Conservation (phyloP, 2,888 invertebrate genomes). For the Synergus laeviventris region DNA sequence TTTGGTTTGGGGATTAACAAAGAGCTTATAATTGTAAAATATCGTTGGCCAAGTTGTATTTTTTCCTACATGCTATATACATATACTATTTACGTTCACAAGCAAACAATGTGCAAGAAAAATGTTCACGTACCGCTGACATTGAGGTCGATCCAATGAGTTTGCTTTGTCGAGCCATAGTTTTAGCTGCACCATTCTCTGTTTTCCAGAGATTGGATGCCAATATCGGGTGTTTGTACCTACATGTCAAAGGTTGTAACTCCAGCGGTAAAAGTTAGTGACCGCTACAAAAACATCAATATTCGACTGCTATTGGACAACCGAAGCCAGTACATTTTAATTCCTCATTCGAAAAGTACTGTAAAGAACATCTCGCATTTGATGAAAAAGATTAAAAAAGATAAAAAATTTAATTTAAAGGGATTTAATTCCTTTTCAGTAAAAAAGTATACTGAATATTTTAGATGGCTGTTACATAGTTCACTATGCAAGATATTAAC, state of each 20-base stretch:
- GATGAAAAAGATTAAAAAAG: too few relatives aligned
- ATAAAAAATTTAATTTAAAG: too few relatives aligned
- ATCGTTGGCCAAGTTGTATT: background rate
- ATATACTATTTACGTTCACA: background rate
- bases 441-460: too few relatives aligned
- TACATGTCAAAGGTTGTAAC: slow-evolving; percentile 9
- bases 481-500: too few relatives aligned
- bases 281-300: slow-evolving; percentile 10
- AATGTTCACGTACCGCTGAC: background rate
- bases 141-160: slow-evolving; percentile 8
- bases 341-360: background rate
- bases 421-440: too few relatives aligned
- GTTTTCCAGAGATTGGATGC: slow-evolving; percentile 22
- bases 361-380: background rate
- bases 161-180: background rate
- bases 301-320: background rate
- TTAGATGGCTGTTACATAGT: too few relatives aligned
- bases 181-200: slow-evolving; percentile 16
- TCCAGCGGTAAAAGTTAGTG: background rate
- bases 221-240: background rate
- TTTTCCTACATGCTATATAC: background rate
- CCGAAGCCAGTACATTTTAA: background rate
- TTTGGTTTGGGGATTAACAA: too few relatives aligned
- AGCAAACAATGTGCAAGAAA: background rate
- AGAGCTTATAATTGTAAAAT: background rate